Percentiles rank a stretch among this genome's conserved stretches.
phyloP scores from a whole-genome alignment of 2,113 vertebrate genomes.

The Sterrhoptilus dennistouni region DNA sequence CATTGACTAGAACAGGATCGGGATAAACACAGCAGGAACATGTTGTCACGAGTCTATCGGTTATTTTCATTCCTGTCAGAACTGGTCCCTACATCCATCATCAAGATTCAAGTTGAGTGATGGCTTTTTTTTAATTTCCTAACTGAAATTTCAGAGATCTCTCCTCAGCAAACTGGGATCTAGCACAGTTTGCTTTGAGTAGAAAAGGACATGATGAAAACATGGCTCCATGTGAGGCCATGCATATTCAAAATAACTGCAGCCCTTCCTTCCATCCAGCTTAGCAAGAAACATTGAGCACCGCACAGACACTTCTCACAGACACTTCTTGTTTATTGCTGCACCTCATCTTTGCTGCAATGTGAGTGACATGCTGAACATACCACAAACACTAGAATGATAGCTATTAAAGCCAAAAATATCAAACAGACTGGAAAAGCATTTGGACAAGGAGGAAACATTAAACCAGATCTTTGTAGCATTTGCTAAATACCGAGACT shows the following conservation, averaged over 20 bases:
- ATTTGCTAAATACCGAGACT: slow-evolving; percentile 51
- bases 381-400: neutral
- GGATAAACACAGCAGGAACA: neutral
- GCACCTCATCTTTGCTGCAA: slow-evolving; percentile 17
- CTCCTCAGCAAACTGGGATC: neutral
- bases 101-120: neutral
- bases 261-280: neutral
- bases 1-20: neutral
- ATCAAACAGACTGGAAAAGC: slow-evolving; percentile 16
- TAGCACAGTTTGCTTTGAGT: neutral
- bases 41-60: neutral
- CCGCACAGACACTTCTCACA: neutral
- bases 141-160: neutral
- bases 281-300: neutral
- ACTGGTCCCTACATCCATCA: neutral
- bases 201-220: neutral
- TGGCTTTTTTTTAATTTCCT: neutral
- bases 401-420: slow-evolving; percentile 45
- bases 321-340: neutral
- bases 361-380: slow-evolving; percentile 18
- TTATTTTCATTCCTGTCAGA: neutral
- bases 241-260: neutral
- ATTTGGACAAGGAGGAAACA: slow-evolving; percentile 44
- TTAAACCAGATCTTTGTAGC: slow-evolving; percentile 39
- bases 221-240: neutral